A percentile compares a stretch with the other conserved stretches of the same genome.
These are phyloP conservation scores for Hydroisotoma schaefferi DNA, from an alignment of 2,888 invertebrate genomes.

Conservation along the genomic window DNA sequence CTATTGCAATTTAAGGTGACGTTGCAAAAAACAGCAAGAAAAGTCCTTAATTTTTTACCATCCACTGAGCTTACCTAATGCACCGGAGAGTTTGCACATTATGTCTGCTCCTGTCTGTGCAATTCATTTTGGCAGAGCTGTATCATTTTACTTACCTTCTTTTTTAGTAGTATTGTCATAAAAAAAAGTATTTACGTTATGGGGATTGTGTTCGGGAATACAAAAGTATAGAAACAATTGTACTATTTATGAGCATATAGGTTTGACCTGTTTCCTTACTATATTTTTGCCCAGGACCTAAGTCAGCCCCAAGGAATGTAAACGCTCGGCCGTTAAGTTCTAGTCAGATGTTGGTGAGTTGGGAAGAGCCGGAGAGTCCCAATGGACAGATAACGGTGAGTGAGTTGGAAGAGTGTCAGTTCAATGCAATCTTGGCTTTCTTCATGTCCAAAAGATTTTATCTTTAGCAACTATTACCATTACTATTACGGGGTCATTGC, in stretches of 20 bases:
- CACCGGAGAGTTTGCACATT: conserved; percentile 4
- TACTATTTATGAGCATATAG: not conserved
- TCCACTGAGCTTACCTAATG: conserved; percentile 2
- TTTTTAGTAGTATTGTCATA: no score
- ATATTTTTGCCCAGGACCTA: conserved; percentile 71
- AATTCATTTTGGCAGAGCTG: not conserved
- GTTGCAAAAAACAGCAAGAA: no score
- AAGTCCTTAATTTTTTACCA: no score
- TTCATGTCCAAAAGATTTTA: not conserved
- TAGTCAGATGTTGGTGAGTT: conserved; percentile 94
- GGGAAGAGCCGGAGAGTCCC: conserved; percentile 96
- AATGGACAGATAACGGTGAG: conserved; percentile 95
- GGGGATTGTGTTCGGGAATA: not conserved
- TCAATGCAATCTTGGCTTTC: no score
- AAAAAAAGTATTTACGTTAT: no score
- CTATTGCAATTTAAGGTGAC: no score
- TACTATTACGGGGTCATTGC: no score
- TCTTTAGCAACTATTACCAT: no score
- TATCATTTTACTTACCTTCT: no score
- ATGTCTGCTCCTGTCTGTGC: not conserved
- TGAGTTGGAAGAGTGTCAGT: no score
- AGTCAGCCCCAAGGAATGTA: conserved; percentile 90
- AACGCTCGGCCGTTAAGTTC: conserved; percentile 90
- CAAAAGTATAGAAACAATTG: not conserved
- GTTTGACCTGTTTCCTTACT: no score